phyloP scores from a whole-genome alignment of 2,888 invertebrate species.

The Tethea ocularis region DNA sequence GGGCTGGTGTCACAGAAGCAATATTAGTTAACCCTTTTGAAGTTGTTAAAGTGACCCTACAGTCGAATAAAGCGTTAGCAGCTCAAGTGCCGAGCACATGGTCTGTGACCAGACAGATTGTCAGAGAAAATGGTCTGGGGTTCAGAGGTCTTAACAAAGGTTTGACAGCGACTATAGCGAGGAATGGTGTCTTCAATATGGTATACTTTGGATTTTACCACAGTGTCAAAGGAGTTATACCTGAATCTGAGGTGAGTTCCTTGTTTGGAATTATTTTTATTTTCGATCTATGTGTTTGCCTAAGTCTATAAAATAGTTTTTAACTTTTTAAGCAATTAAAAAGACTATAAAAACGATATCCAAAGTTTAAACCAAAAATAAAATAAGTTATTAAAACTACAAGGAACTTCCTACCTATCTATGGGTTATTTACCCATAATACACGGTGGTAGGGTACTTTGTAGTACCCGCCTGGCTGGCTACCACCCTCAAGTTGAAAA shows the following conservation, averaged over 20 bases:
- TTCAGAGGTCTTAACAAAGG: constrained; percentile 93
- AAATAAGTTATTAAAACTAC: too few species aligned
- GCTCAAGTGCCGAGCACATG: constrained; percentile 89
- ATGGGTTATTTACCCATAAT: too few species aligned
- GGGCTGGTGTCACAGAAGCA: constrained; percentile 96
- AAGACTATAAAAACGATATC: too few species aligned
- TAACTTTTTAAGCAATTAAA: too few species aligned
- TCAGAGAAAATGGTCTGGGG: constrained; percentile 90
- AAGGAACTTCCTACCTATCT: too few species aligned
- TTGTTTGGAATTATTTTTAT: too few species aligned
- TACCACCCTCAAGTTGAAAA: too few species aligned
- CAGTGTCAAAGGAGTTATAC: constrained; percentile 90
- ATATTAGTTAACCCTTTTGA: constrained; percentile 97
- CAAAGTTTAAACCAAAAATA: too few species aligned
- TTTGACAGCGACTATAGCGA: constrained; percentile 92
- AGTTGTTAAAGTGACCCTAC: constrained; percentile 96
- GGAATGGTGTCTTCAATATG: constrained; percentile 96
- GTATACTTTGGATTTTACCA: constrained; percentile 98
- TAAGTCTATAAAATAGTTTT: too few species aligned
- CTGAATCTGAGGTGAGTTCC: constrained; percentile 83
- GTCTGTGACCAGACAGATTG: constrained; percentile 90
- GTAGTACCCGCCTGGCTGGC: too few species aligned
- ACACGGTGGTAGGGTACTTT: too few species aligned
- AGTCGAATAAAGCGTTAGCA: constrained; percentile 87
- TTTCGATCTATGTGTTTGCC: too few species aligned